Evolutionary conservation across 2,113 vertebrate species (phyloP).

Genomic region (Xerus inauris): DNA sequence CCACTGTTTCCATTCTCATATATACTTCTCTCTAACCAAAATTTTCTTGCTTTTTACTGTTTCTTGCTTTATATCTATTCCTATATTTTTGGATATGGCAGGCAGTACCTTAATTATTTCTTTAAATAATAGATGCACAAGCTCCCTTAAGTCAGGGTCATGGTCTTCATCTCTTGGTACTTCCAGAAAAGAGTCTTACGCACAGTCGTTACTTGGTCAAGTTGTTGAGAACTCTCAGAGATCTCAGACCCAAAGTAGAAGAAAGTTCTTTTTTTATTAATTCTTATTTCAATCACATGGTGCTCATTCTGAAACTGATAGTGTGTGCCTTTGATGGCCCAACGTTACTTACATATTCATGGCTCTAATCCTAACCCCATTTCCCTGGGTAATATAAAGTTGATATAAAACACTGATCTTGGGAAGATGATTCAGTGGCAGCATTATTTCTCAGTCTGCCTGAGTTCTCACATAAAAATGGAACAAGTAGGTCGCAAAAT

Average conservation of each 20-base stretch:
- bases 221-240: neutral
- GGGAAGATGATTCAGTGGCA: neutral
- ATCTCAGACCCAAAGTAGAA: neutral
- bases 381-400: neutral
- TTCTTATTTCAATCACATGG: neutral
- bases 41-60: neutral
- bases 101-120: neutral
- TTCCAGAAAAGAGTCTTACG: neutral
- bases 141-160: neutral
- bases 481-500: neutral
- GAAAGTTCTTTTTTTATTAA: neutral
- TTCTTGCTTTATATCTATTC: neutral
- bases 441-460: neutral
- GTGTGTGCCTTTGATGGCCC: accelerated
- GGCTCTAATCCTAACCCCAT: neutral
- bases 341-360: neutral
- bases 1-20: neutral
- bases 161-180: neutral
- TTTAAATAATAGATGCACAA: neutral
- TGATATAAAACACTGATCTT: neutral
- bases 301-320: neutral
- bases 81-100: neutral
- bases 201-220: neutral
- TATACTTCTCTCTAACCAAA: neutral
- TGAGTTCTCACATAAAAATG: neutral